Base-by-base conservation (phyloP, 2,888 invertebrate genomes). In the Tiphia femorata region DNA sequence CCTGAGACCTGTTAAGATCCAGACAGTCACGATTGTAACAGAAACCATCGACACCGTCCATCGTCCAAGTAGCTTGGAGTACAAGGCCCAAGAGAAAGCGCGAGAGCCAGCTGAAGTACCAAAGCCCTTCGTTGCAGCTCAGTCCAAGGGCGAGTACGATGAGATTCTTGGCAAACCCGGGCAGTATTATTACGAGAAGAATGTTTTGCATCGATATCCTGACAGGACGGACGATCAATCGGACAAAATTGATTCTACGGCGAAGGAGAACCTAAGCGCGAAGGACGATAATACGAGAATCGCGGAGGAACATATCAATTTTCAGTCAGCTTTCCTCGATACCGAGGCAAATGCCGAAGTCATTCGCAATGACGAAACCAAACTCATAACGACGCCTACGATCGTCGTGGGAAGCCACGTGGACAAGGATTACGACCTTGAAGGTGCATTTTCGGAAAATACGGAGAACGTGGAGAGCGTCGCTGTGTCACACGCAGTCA, bases 101-200 rank as follows among this genome's bases (percentile, higher is more conserved):
- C n/a, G n/a, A n/a, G n/a, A n/a, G n/a, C 67, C 46, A 2, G 33
- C 42, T 2, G 64, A 70, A 40, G 25, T 64, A 46, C 62, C 70
- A 5, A 58, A 37, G 41, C 70, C 68, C 0, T 38, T 73, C 53
- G 2, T 14, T 1, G 25, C 43, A 1, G 44, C 12, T 2, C n/a
- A n/a, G n/a, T n/a, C n/a, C n/a, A n/a, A n/a, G n/a, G 14, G 12
- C 0, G 47, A 12, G 1, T 50, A 17, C n/a, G 47, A 47, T 10
- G 8, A 19, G 19, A 20, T 17, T 1, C 23, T 10, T 4, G 44
- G 48, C 19, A 62, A 46, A 37, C 67, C 68, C 3, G 72, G 70
- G 1, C 70, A 75, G 12, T 74, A 69, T 56, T 78, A 78, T 59
- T 78, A 75, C 40, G 72, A 75, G 5, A 70, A 58, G 42, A 78